phyloP scores from a whole-genome alignment of 2,113 vertebrate species.

The Gambusia affinis region DNA sequence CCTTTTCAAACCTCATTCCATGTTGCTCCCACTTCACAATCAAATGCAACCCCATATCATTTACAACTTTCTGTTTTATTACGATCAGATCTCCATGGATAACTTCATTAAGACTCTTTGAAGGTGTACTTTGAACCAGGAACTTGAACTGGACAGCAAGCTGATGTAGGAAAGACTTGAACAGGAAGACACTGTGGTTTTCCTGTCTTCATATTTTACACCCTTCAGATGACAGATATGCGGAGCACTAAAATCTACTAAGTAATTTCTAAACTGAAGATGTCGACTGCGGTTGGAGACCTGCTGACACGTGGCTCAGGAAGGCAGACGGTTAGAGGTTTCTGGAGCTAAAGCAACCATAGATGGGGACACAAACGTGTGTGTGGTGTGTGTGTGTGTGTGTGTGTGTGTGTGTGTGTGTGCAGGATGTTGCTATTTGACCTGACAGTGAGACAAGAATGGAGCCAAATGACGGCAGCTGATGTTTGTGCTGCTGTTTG shows the following conservation, averaged over 20 bases:
- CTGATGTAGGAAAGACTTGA: no score
- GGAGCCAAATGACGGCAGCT: constrained; percentile 55
- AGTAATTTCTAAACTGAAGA: background rate
- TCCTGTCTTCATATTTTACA: no score
- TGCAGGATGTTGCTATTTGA: constrained; percentile 59
- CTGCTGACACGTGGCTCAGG: background rate
- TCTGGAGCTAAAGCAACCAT: background rate
- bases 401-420: constrained; percentile 17
- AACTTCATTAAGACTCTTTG: no score
- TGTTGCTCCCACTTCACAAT: no score
- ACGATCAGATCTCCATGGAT: no score
- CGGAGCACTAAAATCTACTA: background rate
- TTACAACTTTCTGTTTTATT: no score
- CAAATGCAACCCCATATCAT: no score
- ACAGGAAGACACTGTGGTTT: no score
- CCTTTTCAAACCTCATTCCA: no score
- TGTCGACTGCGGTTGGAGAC: background rate
- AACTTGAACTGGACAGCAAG: background rate
- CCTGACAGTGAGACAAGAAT: constrained; percentile 60
- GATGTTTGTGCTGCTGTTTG: constrained; percentile 40
- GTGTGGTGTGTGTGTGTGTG: constrained; percentile 10
- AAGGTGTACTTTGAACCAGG: no score
- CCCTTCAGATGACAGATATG: background rate
- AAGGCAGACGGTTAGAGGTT: background rate
- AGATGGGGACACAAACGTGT: background rate